Conservation (phyloP, 1,140 invertebrate genomes). For the Zaprionus kolodkinae region DNA sequence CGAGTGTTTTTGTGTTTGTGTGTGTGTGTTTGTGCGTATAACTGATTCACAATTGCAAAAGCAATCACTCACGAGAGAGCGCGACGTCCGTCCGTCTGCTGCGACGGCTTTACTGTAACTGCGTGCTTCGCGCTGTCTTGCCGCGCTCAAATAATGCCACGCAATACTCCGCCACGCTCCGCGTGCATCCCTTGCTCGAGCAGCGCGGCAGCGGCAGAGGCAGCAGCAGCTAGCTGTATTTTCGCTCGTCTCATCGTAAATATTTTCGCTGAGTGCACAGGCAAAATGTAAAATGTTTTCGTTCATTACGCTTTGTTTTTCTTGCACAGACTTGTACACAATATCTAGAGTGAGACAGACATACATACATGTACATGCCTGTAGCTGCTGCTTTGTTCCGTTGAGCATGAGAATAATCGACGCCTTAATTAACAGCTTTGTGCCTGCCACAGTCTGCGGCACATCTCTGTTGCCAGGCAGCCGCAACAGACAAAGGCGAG, state of each 20-base stretch:
- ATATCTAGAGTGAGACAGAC: conserved; percentile 6
- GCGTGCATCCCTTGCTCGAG: not conserved
- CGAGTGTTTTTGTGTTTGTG: not conserved
- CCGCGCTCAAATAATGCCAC: conserved; percentile 66
- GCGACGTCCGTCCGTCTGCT: conserved; percentile 53
- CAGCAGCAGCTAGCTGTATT: conserved; percentile 10
- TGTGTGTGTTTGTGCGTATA: conserved; percentile 3
- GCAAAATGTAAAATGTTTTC: conserved; percentile 32
- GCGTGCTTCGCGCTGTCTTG: conserved; percentile 55
- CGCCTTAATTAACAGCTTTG: conserved; percentile 11
- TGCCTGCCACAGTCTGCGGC: conserved; percentile 22
- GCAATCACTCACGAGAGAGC: conserved; percentile 18
- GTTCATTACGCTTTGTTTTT: conserved; percentile 29
- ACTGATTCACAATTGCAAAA: conserved; percentile 20
- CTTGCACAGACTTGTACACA: conserved; percentile 7
- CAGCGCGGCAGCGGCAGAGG: not conserved
- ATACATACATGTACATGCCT: not conserved
- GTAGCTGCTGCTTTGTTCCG: not conserved
- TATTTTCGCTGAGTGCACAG: conserved; percentile 27
- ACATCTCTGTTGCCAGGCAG: conserved; percentile 18
- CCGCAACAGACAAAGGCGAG: not conserved
- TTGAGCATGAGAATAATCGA: not conserved
- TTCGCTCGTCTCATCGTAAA: conserved; percentile 29
- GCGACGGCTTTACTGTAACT: conserved; percentile 69
- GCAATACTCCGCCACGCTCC: conserved; percentile 21